Percentiles rank a stretch among this genome's conserved stretches.
phyloP scores from a whole-genome alignment of 2,888 invertebrate genomes.

The Mamestra brassicae region DNA sequence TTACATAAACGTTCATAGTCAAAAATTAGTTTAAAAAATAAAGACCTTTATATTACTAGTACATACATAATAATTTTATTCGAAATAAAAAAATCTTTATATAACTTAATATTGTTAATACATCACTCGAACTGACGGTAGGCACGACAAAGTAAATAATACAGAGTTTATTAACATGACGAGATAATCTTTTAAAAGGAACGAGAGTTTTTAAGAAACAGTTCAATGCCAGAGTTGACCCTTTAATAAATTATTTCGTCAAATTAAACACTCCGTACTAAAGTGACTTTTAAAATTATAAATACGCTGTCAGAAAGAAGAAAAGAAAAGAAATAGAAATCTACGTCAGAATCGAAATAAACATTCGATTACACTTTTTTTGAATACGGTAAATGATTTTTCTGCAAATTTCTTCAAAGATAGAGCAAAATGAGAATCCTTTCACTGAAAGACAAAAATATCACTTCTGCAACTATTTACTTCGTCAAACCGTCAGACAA shows the following conservation, averaged over 20 bases:
- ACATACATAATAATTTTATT: slow-evolving; percentile 72
- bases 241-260: too few species aligned
- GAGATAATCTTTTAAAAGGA: neutral
- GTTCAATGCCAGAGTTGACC: too few species aligned
- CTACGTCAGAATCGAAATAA: too few species aligned
- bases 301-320: neutral
- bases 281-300: slow-evolving; percentile 13
- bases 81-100: slow-evolving; percentile 73
- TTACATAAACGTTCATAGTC: slow-evolving; percentile 56
- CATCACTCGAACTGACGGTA: slow-evolving; percentile 70
- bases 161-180: neutral
- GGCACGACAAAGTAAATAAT: slow-evolving; percentile 22
- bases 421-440: too few species aligned
- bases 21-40: slow-evolving; percentile 74
- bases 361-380: too few species aligned
- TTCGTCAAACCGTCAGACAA: slow-evolving; percentile 25
- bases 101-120: slow-evolving; percentile 76
- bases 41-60: slow-evolving; percentile 67
- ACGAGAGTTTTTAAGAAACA: too few species aligned
- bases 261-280: neutral
- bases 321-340: too few species aligned
- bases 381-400: too few species aligned
- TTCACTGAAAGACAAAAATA: too few species aligned
- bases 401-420: too few species aligned
- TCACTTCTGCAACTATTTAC: slow-evolving; percentile 4